Base-by-base conservation (phyloP, 2,113 vertebrate genomes). In the Oenanthe melanoleuca region DNA sequence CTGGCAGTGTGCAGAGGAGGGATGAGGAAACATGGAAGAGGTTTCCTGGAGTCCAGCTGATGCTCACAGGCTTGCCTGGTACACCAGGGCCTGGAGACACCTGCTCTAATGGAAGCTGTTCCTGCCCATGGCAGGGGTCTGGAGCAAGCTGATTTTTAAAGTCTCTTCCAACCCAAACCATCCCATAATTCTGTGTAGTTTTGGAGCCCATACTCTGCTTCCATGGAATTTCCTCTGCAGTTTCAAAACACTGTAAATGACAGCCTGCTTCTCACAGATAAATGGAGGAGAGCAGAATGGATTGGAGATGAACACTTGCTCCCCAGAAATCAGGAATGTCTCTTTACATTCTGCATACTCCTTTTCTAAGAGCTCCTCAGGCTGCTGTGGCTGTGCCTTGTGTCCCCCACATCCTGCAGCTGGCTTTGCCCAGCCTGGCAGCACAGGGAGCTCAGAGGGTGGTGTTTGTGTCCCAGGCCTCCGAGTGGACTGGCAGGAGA, bases 401-500 rank as follows among this genome's bases (percentile, higher is more conserved):
- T 59, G 57, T 61, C 24, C 2, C 24, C 66, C 13, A 0, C 37
- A 26, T 33, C 53, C 66, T 22, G 0, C 0, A 0, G 5, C 14
- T 14, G 67, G 18, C 24, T 40, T 34, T 31, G 64, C n/a, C 0
- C n/a, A 63, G 65, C 44, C 70, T 31, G 37, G 80, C 55, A 52
- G 71, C 71, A 47, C 14, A 1, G 1, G 45, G 45, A 14, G 40
- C 53, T 80, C 12, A 45, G 28, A 6, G 28, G 22, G 4, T 45
- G 18, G 0, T 82, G 29, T 79, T 78, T 98, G 6, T 93, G 3
- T 97, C 98, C 5, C 96, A 99, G 99, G 99, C n/a, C 98, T 99
- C 59, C 98, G 94, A 15, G 98, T 99, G 66, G 98, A 99, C 60
- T 99, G 99, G 99, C 97, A 99, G 8, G 99, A 99, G 56, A 98